Conservation (phyloP, 2,113 vertebrate species). For the Bos javanicus region DNA sequence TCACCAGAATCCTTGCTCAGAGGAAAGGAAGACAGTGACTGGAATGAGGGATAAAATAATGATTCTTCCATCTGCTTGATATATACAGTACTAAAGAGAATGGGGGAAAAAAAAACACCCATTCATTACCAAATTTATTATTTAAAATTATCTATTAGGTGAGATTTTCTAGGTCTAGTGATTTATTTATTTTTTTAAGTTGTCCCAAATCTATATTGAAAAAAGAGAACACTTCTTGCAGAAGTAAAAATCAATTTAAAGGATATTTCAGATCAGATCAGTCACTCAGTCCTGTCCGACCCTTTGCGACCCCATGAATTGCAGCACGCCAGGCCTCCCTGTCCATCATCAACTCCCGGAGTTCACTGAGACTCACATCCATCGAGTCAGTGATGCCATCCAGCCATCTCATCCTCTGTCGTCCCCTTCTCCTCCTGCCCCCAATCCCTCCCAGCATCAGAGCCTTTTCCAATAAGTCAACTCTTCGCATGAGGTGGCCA, state of each 20-base stretch:
- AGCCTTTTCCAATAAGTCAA: too few species aligned
- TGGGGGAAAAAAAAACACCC: background rate
- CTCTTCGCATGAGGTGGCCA: too few species aligned
- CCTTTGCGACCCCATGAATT: too few species aligned
- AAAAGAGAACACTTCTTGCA: background rate
- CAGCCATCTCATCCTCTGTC: too few species aligned
- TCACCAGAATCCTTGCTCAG: background rate
- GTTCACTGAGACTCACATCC: too few species aligned
- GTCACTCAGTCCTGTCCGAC: rapidly evolving
- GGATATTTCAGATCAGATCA: background rate
- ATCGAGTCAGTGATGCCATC: too few species aligned
- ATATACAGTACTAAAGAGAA: background rate
- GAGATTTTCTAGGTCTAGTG: background rate
- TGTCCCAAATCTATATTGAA: background rate
- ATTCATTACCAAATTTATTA: background rate
- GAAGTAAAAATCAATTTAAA: background rate
- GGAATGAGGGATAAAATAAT: background rate
- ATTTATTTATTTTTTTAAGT: background rate
- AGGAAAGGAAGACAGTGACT: background rate
- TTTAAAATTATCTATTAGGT: background rate
- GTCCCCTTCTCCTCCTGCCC: too few species aligned
- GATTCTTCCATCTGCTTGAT: background rate
- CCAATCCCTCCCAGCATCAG: too few species aligned
- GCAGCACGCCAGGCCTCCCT: too few species aligned
- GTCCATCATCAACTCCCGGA: too few species aligned